phyloP scores from a whole-genome alignment of 2,113 vertebrate species.

The Scolopax mira region DNA sequence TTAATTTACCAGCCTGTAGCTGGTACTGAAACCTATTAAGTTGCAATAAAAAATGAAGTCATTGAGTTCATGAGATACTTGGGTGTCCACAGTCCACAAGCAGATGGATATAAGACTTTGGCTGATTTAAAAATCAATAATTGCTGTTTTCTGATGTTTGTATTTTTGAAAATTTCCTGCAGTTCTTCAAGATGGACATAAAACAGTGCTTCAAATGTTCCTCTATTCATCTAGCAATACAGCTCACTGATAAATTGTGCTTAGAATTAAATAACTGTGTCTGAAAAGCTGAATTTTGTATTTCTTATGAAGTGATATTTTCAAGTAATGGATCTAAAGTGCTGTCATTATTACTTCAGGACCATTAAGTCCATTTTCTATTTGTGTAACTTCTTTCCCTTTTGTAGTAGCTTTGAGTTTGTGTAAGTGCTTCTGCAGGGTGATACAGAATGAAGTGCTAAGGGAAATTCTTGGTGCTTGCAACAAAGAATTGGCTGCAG shows the following conservation, averaged over 20 bases:
- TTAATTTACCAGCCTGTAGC: background rate
- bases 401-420: background rate
- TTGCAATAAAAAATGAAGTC: background rate
- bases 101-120: background rate
- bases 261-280: background rate
- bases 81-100: background rate
- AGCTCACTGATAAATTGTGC: background rate
- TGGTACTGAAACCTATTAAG: background rate
- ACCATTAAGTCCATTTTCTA: background rate
- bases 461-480: background rate
- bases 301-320: background rate
- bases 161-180: background rate
- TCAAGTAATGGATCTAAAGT: slow-evolving; percentile 37
- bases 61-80: background rate
- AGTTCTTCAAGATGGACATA: background rate
- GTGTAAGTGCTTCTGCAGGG: background rate
- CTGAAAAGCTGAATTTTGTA: background rate
- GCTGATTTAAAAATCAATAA: background rate
- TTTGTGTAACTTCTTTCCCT: slow-evolving; percentile 2
- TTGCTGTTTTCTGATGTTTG: background rate
- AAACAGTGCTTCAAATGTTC: background rate
- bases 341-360: background rate
- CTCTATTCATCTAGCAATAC: background rate
- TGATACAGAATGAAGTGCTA: background rate
- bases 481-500: background rate